Conservation (phyloP, 2,113 vertebrate species). For the Hippoglossus stenolepis region DNA sequence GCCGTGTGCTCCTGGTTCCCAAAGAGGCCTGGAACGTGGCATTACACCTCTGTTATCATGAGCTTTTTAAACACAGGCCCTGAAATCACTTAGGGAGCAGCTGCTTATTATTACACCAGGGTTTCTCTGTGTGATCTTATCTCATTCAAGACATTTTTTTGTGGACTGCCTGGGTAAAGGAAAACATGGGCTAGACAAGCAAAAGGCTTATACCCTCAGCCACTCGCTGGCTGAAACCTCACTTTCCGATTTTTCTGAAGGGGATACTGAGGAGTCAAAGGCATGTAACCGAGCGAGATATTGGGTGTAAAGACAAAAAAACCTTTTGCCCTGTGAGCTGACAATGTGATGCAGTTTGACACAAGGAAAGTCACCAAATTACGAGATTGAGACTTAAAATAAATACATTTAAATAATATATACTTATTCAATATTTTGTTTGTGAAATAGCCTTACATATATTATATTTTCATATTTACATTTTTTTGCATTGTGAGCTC, state of each 20-base stretch:
- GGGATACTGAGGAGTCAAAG: constrained; percentile 26
- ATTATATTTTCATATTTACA: background rate
- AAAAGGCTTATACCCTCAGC: constrained; percentile 58
- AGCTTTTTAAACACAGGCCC: constrained; percentile 72
- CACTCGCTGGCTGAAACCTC: constrained; percentile 43
- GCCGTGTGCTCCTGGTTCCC: constrained; percentile 52
- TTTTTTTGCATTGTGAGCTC: background rate
- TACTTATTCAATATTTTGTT: background rate
- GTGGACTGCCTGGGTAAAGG: constrained; percentile 57
- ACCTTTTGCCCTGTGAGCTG: background rate
- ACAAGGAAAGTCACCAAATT: no score
- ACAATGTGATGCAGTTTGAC: no score
- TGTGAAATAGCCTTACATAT: background rate
- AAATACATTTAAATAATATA: no score
- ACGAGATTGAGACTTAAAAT: no score
- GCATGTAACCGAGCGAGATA: constrained; percentile 25
- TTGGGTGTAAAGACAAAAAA: background rate
- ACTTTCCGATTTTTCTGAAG: constrained; percentile 40
- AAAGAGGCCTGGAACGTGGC: constrained; percentile 53
- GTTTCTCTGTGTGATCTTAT: constrained; percentile 81
- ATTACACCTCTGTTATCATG: constrained; percentile 70
- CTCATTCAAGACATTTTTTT: constrained; percentile 73
- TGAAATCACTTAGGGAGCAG: constrained; percentile 79
- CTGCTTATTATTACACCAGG: constrained; percentile 80
- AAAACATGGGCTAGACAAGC: constrained; percentile 67